phyloP scores from a whole-genome alignment of 2,797 vertebrate genomes.

The Epinephelus awoara region DNA sequence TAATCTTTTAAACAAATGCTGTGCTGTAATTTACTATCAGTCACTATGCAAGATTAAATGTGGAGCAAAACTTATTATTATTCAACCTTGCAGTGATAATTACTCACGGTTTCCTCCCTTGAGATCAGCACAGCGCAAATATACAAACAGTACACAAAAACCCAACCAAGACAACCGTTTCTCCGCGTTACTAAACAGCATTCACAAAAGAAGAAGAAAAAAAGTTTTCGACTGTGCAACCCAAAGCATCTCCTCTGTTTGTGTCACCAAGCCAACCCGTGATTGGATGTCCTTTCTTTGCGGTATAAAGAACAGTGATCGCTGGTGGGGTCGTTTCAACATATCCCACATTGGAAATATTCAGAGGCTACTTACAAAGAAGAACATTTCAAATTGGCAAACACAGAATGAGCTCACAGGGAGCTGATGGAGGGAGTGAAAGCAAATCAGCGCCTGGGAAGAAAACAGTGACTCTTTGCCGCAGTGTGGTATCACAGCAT shows the following conservation, averaged over 20 bases:
- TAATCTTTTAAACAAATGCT: constrained; percentile 45
- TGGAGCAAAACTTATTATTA: constrained; percentile 35
- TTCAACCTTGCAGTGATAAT: constrained; percentile 47
- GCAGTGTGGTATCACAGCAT: constrained; percentile 37
- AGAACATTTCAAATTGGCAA: constrained; percentile 39
- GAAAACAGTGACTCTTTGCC: constrained; percentile 43
- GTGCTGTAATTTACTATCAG: constrained; percentile 33
- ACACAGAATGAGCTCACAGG: constrained; percentile 41
- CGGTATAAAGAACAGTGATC: constrained; percentile 38
- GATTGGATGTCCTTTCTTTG: constrained; percentile 35
- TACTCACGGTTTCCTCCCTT: constrained; percentile 57
- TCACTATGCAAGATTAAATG: constrained; percentile 31
- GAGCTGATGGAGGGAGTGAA: constrained; percentile 36
- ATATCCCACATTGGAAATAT: constrained; percentile 59
- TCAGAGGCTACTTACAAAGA: constrained; percentile 47
- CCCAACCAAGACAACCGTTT: constrained; percentile 43
- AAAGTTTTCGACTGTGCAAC: constrained; percentile 16
- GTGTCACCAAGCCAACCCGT: constrained; percentile 47
- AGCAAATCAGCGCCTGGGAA: constrained; percentile 19
- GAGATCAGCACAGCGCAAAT: constrained; percentile 48
- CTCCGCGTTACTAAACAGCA: constrained; percentile 56
- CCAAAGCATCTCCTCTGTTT: constrained; percentile 46
- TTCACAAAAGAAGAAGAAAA: constrained; percentile 25
- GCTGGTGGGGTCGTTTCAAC: constrained; percentile 47
- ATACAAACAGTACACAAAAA: constrained; percentile 45